These are phyloP conservation scores for Diarsia dahlii DNA, from an alignment of 2,888 invertebrate species.

Conservation along the genomic window DNA sequence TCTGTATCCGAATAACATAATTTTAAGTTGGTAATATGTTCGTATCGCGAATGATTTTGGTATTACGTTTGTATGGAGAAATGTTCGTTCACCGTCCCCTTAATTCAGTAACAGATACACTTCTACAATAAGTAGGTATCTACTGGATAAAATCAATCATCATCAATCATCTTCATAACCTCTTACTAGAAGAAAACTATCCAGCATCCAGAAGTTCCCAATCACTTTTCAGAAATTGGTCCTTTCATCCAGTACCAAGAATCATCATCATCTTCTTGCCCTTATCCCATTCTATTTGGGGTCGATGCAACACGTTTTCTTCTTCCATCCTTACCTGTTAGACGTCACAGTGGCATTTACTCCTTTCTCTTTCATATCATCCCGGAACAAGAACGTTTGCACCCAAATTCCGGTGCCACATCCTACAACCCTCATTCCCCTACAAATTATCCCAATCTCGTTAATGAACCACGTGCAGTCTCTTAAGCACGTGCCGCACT, in stretches of 20 bases:
- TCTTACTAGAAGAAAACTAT: background rate
- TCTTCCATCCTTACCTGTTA: no score
- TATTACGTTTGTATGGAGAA: no score
- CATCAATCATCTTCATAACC: background rate
- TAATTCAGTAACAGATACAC: background rate
- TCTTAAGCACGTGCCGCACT: conserved; percentile 63
- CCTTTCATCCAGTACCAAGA: no score
- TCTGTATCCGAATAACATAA: no score
- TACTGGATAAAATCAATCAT: background rate
- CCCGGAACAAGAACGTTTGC: background rate
- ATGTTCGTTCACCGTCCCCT: no score
- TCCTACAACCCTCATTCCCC: conserved; percentile 18
- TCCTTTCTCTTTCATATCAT: no score
- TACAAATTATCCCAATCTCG: conserved; percentile 56
- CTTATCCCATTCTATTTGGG: no score
- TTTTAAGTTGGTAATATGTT: no score
- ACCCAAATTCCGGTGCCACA: conserved; percentile 25
- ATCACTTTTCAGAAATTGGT: background rate
- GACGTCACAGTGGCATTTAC: no score
- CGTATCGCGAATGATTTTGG: no score
- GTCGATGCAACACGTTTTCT: no score
- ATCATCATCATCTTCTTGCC: no score
- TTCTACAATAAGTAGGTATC: background rate
- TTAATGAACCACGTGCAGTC: conserved; percentile 63
- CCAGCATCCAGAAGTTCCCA: background rate